Evolutionary conservation across 2,888 invertebrate genomes (phyloP).

Genomic region (Campoplex capitator): DNA sequence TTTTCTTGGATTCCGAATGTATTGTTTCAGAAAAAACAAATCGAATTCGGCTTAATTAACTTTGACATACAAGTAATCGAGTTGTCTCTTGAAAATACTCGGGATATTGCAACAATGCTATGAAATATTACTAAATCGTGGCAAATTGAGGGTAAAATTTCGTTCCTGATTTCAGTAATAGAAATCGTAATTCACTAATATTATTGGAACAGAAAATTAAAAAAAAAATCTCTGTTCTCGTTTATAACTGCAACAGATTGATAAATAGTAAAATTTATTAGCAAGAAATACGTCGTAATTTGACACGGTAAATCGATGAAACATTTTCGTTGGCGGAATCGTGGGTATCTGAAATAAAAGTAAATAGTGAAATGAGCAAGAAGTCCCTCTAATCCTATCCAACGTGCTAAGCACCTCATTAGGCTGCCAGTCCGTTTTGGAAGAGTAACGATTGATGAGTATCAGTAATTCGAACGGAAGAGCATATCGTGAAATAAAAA

Average conservation of each 20-base stretch:
- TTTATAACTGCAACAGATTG: background rate
- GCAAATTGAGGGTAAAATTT: too few relatives aligned
- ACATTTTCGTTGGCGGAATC: background rate
- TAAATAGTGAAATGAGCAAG: background rate
- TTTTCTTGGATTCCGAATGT: too few relatives aligned
- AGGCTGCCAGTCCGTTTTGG: background rate
- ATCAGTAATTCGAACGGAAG: constrained; percentile 53
- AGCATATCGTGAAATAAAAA: constrained; percentile 53
- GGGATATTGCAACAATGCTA: too few relatives aligned
- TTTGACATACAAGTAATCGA: too few relatives aligned
- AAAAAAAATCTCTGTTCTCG: background rate
- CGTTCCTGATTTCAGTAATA: too few relatives aligned
- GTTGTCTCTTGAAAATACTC: too few relatives aligned
- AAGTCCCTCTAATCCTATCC: background rate
- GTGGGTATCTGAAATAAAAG: background rate
- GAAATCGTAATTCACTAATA: too few relatives aligned
- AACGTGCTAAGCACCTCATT: background rate
- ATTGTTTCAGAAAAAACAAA: too few relatives aligned
- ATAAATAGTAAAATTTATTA: background rate
- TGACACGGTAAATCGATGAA: background rate
- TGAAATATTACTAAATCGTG: too few relatives aligned
- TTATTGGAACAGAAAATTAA: too few relatives aligned
- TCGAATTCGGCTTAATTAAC: too few relatives aligned
- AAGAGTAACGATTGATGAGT: constrained; percentile 25
- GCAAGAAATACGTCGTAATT: background rate